Base-by-base conservation (phyloP, 2,888 invertebrate species). In the Beris morrisii region DNA sequence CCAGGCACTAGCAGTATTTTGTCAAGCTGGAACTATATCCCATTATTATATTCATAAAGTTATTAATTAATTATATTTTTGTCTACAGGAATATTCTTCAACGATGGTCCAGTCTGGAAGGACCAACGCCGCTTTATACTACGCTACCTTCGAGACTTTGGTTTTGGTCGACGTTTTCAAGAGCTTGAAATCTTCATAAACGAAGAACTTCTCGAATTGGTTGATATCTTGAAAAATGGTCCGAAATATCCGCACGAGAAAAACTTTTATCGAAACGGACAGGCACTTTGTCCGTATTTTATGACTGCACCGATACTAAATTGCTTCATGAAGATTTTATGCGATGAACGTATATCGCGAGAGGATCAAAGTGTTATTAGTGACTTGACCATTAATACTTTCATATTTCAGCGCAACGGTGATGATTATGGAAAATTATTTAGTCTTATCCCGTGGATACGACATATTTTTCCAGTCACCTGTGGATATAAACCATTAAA, bases 41-140 rank as follows among this genome's bases (percentile, higher is more conserved):
- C 22, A 22, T 22, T 22, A 22, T 22, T 22, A 22, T 22, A 22
- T 22, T 22, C 22, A 22, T 22, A 22, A 22, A 22, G 22, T 22
- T 22, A 22, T 22, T 22, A 22, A 22, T 2, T 13, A 48, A 4
- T 54, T 58, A 55, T 43, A 65, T 70, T 15, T 66, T 48, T 44
- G 4, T 59, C 70, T 71, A 0, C 70, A 88, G 88, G 88, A 12
- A 84, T 89, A 67, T 88, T 88, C 74, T 88, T 89, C 73, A 84
- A 84, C 22, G 88, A 89, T 12, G 86, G 86, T 1, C 77, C 80
- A 48, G 78, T 83, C 63, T 89, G 89, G 89, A 84, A 85, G 67
- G 83, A 85, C 2, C 89, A 89, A 72, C 81, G 88, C 43, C 82
- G 89, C 70, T 89, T 88, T 70, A 83, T 88, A 0, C 79, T 89